Percentiles rank a stretch among this genome's conserved stretches.
These are phyloP conservation scores for Sericinus montela DNA, from an alignment of 2,888 invertebrate species.

Conservation along the genomic window DNA sequence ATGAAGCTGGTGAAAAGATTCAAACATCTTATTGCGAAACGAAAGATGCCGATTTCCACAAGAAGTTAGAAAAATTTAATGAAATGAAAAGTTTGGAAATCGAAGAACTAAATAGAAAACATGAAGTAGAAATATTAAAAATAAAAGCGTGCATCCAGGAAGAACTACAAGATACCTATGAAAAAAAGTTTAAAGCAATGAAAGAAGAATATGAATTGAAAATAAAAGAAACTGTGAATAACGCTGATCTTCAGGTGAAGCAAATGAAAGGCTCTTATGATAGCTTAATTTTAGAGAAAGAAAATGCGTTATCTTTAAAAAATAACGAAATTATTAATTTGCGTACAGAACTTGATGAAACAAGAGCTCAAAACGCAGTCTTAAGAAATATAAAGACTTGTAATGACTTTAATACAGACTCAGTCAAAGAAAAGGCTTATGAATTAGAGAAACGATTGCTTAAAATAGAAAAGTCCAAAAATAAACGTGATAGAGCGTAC, in stretches of 20 bases:
- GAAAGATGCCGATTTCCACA: constrained; percentile 32
- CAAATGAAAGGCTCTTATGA: constrained; percentile 34
- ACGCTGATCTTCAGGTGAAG: constrained; percentile 33
- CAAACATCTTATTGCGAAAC: constrained; percentile 43
- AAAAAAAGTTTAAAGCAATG: constrained; percentile 46
- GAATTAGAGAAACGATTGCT: constrained; percentile 56
- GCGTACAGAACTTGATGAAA: constrained; percentile 41
- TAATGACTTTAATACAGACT: constrained; percentile 34
- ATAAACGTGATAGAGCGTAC: constrained; percentile 44
- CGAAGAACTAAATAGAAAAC: constrained; percentile 47
- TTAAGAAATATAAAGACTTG: constrained; percentile 42
- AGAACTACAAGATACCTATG: constrained; percentile 41
- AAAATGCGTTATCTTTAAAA: constrained; percentile 43
- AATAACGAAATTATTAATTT: constrained; percentile 46
- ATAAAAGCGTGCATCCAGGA: constrained; percentile 40
- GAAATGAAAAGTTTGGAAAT: constrained; percentile 51
- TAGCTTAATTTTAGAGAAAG: constrained; percentile 39
- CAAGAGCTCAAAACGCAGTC: constrained; percentile 43
- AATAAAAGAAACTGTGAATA: constrained; percentile 37
- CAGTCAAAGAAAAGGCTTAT: constrained; percentile 35
- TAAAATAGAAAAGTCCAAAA: constrained; percentile 55
- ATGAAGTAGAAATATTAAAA: constrained; percentile 50
- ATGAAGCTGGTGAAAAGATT: constrained; percentile 36
- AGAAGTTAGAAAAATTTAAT: constrained; percentile 43
- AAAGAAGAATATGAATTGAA: constrained; percentile 41